These are phyloP conservation scores for Drosophila setifemur DNA, from an alignment of 1,140 invertebrate genomes.

Conservation along the genomic window DNA sequence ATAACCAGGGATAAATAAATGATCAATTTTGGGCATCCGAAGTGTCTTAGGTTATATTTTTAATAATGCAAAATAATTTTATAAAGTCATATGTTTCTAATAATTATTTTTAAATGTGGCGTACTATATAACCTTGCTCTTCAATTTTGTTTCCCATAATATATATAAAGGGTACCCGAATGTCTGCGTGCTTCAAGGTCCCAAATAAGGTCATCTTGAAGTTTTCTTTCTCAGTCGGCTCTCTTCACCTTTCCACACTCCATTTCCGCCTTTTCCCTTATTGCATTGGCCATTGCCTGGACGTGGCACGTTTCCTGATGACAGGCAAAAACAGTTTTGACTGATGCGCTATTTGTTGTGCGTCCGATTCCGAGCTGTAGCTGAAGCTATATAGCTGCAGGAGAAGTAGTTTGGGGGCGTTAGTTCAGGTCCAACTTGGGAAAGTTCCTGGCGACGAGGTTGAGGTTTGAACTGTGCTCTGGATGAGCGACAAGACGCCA, in stretches of 20 bases:
- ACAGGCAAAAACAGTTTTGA: conserved; percentile 78
- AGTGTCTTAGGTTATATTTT: too few relatives aligned
- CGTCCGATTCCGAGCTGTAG: conserved; percentile 14
- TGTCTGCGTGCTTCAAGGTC: background rate
- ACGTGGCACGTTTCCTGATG: conserved; percentile 71
- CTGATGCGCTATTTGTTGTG: conserved; percentile 73
- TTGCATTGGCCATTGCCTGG: conserved; percentile 23
- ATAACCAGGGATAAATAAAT: too few relatives aligned
- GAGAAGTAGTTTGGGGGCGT: background rate
- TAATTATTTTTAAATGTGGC: too few relatives aligned
- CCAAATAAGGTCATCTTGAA: conserved; percentile 14
- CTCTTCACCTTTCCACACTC: conserved; percentile 1
- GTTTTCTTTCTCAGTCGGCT: background rate
- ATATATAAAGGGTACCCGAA: background rate
- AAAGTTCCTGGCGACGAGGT: conserved; percentile 54
- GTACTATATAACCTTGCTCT: too few relatives aligned
- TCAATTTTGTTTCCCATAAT: background rate
- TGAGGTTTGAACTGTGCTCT: conserved; percentile 49
- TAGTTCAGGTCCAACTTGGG: conserved; percentile 22
- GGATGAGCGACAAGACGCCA: conserved; percentile 9
- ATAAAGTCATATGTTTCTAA: too few relatives aligned
- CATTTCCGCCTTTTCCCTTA: background rate
- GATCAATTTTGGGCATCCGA: too few relatives aligned
- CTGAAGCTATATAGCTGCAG: background rate
- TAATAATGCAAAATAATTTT: too few relatives aligned